Conservation (phyloP, 2,888 invertebrate species). For the Notocelia uddmanniana region DNA sequence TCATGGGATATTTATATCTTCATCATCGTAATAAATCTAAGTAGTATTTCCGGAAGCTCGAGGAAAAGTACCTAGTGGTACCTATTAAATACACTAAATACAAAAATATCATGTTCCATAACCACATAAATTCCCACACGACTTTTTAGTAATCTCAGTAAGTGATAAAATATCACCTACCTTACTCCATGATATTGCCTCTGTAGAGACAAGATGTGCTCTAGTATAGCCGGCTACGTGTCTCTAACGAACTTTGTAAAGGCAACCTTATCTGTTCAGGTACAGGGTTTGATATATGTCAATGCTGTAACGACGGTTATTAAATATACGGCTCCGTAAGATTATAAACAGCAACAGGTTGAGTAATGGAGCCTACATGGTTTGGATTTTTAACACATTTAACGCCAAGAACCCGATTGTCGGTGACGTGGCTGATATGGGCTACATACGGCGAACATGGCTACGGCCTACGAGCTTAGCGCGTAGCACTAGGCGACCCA, state of each 20-base stretch:
- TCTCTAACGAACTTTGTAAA: neutral
- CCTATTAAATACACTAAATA: too few relatives aligned
- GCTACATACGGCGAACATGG: too few relatives aligned
- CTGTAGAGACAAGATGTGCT: neutral
- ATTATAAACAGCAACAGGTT: constrained; percentile 35
- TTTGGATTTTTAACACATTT: constrained; percentile 7
- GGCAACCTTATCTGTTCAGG: neutral
- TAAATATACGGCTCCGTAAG: constrained; percentile 18
- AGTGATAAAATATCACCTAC: constrained; percentile 13
- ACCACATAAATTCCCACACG: neutral
- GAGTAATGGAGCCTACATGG: constrained; percentile 25
- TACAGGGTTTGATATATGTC: neutral
- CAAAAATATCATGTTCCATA: neutral
- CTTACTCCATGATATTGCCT: constrained; percentile 16
- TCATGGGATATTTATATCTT: too few relatives aligned
- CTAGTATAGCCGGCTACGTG: neutral
- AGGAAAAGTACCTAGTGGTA: too few relatives aligned
- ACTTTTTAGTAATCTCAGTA: neutral
- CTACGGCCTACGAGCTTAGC: too few relatives aligned
- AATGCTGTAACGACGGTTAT: neutral
- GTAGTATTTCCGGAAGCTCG: too few relatives aligned
- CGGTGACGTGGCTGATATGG: too few relatives aligned
- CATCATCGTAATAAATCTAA: too few relatives aligned
- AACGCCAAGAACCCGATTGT: too few relatives aligned
- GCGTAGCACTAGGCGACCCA: too few relatives aligned